Conservation (phyloP, 1,140 invertebrate genomes). For the Caenorhabditis remanei region DNA sequence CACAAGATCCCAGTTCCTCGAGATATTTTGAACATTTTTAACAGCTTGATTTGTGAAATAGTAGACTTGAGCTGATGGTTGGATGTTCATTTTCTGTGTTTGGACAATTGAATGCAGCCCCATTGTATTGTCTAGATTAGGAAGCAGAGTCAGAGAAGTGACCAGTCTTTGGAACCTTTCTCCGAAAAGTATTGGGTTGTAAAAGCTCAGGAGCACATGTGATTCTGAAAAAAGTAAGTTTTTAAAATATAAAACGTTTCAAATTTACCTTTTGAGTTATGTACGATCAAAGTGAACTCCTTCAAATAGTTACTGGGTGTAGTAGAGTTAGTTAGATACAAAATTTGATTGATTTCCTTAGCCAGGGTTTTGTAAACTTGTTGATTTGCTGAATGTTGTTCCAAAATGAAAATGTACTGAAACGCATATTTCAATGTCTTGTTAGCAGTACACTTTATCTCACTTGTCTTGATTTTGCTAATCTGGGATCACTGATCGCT, state of each 20-base stretch:
- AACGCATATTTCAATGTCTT: neutral
- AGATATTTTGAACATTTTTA: conserved; percentile 35
- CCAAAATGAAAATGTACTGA: conserved; percentile 39
- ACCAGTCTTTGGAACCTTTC: neutral
- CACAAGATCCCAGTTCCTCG: conserved; percentile 6
- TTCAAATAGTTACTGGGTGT: neutral
- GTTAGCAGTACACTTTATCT: neutral
- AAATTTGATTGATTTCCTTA: neutral
- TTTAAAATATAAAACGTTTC: neutral
- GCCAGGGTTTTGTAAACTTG: neutral
- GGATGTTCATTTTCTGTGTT: conserved; percentile 41
- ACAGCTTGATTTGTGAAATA: conserved; percentile 47
- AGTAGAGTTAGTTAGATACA: neutral
- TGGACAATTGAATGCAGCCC: conserved; percentile 21
- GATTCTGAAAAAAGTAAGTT: neutral
- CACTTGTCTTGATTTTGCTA: conserved; percentile 12
- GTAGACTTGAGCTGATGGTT: conserved; percentile 26
- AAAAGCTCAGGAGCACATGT: conserved; percentile 7
- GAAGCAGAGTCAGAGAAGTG: neutral
- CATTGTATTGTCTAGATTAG: conserved; percentile 29
- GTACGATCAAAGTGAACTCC: conserved; percentile 26
- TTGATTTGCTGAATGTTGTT: conserved; percentile 1
- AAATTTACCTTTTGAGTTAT: neutral
- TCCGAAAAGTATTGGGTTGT: neutral
- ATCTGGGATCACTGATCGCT: conserved; percentile 12